Conservation (phyloP, 92 coral and sea anemone species). For the Zoanthus gigantus region DNA sequence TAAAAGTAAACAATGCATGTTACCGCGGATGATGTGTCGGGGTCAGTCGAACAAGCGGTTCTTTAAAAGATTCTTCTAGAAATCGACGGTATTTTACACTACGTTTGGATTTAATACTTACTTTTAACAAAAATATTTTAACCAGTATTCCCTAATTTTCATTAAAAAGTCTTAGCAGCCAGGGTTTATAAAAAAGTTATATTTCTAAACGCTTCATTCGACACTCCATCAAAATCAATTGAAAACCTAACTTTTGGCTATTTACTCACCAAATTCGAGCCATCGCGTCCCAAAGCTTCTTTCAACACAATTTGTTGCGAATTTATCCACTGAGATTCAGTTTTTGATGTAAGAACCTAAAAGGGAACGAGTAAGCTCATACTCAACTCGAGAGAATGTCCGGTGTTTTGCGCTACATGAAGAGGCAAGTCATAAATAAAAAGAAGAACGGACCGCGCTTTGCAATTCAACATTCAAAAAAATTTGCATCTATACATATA, state of each 20-base stretch:
- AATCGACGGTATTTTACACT: background rate
- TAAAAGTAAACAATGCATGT: conserved; percentile 2
- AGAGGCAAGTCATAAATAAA: conserved; percentile 56
- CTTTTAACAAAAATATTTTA: background rate
- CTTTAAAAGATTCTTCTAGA: background rate
- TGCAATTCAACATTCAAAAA: conserved; percentile 93
- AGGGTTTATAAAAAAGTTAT: background rate
- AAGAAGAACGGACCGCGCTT: conserved; percentile 84
- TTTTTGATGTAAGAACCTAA: background rate
- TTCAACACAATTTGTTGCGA: conserved; percentile 23
- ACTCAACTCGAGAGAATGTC: conserved; percentile 36
- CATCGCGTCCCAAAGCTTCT: conserved; percentile 21
- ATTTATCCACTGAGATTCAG: background rate
- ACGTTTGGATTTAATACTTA: background rate
- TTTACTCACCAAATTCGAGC: conserved; percentile 47
- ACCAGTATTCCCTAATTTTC: background rate
- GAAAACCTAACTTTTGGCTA: conserved; percentile 28
- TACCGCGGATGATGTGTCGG: conserved; percentile 11
- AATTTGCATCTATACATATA: conserved; percentile 99
- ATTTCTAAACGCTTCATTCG: conserved; percentile 20
- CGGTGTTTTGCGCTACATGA: conserved; percentile 49
- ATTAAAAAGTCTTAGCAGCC: background rate
- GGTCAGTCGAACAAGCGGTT: background rate
- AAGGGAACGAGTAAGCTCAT: conserved; percentile 1
- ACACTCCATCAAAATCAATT: conserved; percentile 35